A percentile compares a stretch with the other conserved stretches of the same genome.
These are phyloP conservation scores for Emydoidea blandingii DNA, from an alignment of 2,797 vertebrate species.

Conservation along the genomic window DNA sequence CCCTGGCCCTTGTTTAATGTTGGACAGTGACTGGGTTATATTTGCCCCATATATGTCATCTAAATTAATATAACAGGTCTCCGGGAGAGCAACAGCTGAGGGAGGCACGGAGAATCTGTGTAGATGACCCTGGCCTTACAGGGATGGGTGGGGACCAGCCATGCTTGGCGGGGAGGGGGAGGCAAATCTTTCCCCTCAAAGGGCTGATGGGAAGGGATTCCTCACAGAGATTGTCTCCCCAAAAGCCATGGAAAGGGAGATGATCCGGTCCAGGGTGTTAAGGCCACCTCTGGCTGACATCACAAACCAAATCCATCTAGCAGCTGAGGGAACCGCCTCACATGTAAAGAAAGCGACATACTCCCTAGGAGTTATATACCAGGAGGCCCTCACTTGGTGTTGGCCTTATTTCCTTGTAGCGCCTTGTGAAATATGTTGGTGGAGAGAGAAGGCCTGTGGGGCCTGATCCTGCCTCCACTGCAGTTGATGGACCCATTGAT, in stretches of 20 bases:
- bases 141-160: neutral
- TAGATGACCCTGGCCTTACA: neutral
- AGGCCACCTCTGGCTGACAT: neutral
- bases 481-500: neutral
- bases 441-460: neutral
- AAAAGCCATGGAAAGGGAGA: neutral
- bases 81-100: neutral
- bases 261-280: too few relatives aligned
- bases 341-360: neutral
- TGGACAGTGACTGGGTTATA: too few relatives aligned
- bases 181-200: neutral
- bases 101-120: too few relatives aligned
- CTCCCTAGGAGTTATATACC: neutral
- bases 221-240: neutral
- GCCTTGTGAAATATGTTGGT: neutral
- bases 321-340: too few relatives aligned
- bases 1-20: too few relatives aligned
- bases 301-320: neutral
- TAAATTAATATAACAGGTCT: neutral
- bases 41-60: too few relatives aligned
- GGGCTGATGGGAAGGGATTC: neutral
- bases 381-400: neutral
- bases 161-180: neutral
- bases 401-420: neutral
- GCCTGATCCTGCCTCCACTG: neutral